Percentiles rank a stretch among this genome's conserved stretches.
phyloP scores from a whole-genome alignment of 2,113 vertebrate species.

The Columba livia region DNA sequence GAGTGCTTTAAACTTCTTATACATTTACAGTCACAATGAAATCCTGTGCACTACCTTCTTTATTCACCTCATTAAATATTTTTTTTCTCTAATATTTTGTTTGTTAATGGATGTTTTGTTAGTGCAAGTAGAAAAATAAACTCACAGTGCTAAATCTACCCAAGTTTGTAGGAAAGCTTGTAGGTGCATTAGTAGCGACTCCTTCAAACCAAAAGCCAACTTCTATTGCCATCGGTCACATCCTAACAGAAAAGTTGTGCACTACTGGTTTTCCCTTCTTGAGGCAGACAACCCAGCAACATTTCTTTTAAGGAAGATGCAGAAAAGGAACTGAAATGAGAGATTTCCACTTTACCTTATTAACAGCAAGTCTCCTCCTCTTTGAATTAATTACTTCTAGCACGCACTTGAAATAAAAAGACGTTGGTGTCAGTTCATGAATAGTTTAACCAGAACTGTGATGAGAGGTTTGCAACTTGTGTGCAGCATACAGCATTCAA shows the following conservation, averaged over 20 bases:
- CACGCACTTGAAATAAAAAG: neutral
- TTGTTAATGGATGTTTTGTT: neutral
- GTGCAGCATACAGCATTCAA: neutral
- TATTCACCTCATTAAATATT: neutral
- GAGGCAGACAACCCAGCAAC: neutral
- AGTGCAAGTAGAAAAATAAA: neutral
- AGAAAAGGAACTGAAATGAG: neutral
- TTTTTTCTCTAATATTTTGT: neutral
- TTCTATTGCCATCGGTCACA: neutral
- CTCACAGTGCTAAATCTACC: neutral
- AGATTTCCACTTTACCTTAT: neutral
- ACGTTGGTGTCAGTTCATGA: neutral
- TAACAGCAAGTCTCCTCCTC: neutral
- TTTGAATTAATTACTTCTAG: constrained; percentile 6
- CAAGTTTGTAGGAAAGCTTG: neutral
- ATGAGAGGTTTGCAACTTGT: neutral
- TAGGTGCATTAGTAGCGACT: neutral
- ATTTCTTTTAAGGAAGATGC: neutral
- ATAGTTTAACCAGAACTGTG: neutral
- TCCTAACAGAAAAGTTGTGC: neutral
- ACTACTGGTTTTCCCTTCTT: neutral
- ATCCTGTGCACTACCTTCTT: neutral
- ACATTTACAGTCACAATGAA: neutral
- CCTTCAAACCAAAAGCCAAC: neutral
- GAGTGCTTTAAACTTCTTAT: neutral